Evolutionary conservation across 2,888 invertebrate species (phyloP).

Genomic region (Myathropa florea): DNA sequence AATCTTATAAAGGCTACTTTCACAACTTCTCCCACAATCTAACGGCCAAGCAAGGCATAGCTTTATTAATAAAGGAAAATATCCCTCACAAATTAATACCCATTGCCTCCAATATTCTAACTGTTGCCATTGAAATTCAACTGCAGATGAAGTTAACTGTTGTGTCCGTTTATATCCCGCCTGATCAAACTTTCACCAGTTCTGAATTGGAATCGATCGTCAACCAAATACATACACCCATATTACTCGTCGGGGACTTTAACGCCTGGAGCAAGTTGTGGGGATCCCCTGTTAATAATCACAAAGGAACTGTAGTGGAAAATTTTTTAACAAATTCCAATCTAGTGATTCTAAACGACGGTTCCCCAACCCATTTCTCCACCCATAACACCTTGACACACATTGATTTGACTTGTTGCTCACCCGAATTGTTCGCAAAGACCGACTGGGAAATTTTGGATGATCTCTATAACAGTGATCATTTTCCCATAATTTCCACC

Average conservation of each 20-base stretch:
- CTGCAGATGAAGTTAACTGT: neutral
- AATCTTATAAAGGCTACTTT: too few relatives aligned
- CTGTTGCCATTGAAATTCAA: constrained; percentile 3
- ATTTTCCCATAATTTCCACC: too few relatives aligned
- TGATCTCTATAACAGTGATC: too few relatives aligned
- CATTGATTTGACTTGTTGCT: neutral
- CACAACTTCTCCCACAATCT: too few relatives aligned
- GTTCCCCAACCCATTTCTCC: too few relatives aligned
- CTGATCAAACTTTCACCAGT: neutral
- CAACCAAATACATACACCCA: too few relatives aligned
- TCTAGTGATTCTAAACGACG: too few relatives aligned
- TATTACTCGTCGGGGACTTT: too few relatives aligned
- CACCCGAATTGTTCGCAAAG: constrained; percentile 7
- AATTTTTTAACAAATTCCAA: neutral
- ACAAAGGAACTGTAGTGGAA: neutral
- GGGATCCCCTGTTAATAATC: neutral
- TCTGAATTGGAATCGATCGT: neutral
- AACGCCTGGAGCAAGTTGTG: neutral
- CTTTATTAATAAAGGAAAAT: neutral
- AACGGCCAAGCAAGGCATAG: neutral
- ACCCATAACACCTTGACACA: neutral
- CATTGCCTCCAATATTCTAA: neutral
- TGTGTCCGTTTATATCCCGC: neutral
- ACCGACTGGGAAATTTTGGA: constrained; percentile 19
- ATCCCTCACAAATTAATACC: neutral